Conservation (phyloP, 2,888 invertebrate genomes). For the Euplexia lucipara region DNA sequence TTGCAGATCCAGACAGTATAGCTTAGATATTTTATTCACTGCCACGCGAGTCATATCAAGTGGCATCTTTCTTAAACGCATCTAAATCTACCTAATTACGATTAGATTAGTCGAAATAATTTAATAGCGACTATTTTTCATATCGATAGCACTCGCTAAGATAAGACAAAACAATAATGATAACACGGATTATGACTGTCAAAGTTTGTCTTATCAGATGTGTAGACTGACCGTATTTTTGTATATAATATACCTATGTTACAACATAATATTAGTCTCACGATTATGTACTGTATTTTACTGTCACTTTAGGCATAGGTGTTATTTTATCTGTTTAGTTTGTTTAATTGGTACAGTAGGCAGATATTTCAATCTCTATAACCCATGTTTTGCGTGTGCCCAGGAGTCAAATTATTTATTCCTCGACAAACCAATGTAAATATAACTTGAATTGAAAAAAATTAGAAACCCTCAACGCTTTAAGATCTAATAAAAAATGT, state of each 20-base stretch:
- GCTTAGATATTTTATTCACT: not conserved
- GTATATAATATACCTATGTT: constrained; percentile 1
- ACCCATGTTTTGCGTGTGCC: too few relatives aligned
- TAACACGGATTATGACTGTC: constrained; percentile 54
- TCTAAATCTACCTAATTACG: constrained; percentile 22
- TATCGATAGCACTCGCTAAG: constrained; percentile 43
- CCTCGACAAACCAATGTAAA: too few relatives aligned
- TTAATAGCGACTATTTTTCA: constrained; percentile 45
- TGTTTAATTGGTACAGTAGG: too few relatives aligned
- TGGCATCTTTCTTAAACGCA: not conserved
- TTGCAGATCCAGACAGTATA: not conserved
- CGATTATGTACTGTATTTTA: not conserved
- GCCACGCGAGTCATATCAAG: constrained; percentile 1
- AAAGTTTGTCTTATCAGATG: constrained; percentile 26
- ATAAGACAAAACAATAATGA: constrained; percentile 60
- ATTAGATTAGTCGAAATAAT: constrained; percentile 36
- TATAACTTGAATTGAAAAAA: too few relatives aligned
- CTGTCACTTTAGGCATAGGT: not conserved
- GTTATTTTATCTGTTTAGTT: too few relatives aligned
- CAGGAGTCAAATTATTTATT: too few relatives aligned
- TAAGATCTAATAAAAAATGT: too few relatives aligned
- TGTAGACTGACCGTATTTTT: constrained; percentile 47
- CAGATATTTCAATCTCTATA: too few relatives aligned
- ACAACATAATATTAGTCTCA: not conserved
- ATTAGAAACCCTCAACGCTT: too few relatives aligned